Percentiles rank a stretch among this genome's conserved stretches.
phyloP scores from a whole-genome alignment of 2,888 invertebrate genomes.

The Microplitis deprimator region DNA sequence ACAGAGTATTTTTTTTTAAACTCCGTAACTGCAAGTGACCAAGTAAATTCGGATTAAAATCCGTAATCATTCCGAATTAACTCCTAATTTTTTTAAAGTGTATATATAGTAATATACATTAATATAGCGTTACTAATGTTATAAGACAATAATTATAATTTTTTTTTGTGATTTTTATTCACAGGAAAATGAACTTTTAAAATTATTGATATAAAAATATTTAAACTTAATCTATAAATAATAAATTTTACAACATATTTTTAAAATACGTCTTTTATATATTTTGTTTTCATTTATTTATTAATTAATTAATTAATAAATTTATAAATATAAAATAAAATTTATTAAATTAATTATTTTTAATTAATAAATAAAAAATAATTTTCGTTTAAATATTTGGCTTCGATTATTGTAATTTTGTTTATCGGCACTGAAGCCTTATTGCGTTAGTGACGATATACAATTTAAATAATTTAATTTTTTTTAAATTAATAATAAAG shows the following conservation, averaged over 20 bases:
- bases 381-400: background rate
- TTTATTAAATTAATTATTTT: slow-evolving; percentile 33
- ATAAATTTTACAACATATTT: background rate
- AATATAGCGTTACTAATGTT: background rate
- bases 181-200: background rate
- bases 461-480: no score
- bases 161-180: background rate
- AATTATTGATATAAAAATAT: background rate
- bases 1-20: no score
- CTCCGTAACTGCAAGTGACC: no score
- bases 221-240: background rate
- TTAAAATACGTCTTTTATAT: background rate
- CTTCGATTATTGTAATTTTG: no score
- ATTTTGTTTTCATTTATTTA: background rate
- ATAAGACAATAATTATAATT: background rate
- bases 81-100: background rate
- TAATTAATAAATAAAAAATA: background rate
- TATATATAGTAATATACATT: background rate
- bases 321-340: background rate
- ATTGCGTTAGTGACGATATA: no score
- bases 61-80: no score
- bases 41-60: no score
- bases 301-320: background rate
- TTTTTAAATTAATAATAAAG: no score
- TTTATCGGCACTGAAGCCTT: no score